Evolutionary conservation across 2,797 vertebrate genomes (phyloP), one percentile per base, ranked within the genome.

Genomic region (Sebastolobus alascanus): DNA sequence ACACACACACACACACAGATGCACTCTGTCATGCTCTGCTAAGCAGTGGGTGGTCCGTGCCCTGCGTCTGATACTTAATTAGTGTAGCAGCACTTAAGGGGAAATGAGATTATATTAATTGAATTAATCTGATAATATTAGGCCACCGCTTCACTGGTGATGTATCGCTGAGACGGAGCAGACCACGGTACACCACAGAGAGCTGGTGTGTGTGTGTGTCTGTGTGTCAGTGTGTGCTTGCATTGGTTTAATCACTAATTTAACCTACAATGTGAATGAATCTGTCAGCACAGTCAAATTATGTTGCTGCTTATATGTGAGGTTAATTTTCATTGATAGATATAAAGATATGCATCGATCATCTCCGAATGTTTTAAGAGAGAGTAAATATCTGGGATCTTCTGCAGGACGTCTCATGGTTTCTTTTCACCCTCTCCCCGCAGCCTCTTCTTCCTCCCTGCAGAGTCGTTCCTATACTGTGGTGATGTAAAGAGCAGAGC

Each of bases 101-200:
- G 96, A 97, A 97, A 98, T 97, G 87, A 96, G 96, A 97, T 97
- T 97, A 96, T 96, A 96, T 97, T 97, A 97, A 97, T 97, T 97
- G 94, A 97, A 97, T 97, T 96, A 93, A 95, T 96, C 95, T 93
- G 95, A 96, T 97, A 95, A 97, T 92, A 90, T 93, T 90, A 79
- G 84, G 87, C 84, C 77, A 87, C 76, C 37, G 52, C 77, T 77
- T 88, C 78, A 68, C 69, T 86, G 76, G 76, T 68, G 78, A 85
- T 88, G 75, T 70, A 58, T 75, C 4, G 52, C 79, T 40, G 50
- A 60, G 73, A 74, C 31, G 60, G 68, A 87, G 84, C 83, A 80
- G 54, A 71, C 55, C 33, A 37, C 46, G 29, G 73, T 8, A 33
- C 69, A 67, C 27, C 18, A n/a, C 31, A 66, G 25, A 31, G 56